phyloP scores from a whole-genome alignment of 2,888 invertebrate species.

The Polydrusus pterygomalis region DNA sequence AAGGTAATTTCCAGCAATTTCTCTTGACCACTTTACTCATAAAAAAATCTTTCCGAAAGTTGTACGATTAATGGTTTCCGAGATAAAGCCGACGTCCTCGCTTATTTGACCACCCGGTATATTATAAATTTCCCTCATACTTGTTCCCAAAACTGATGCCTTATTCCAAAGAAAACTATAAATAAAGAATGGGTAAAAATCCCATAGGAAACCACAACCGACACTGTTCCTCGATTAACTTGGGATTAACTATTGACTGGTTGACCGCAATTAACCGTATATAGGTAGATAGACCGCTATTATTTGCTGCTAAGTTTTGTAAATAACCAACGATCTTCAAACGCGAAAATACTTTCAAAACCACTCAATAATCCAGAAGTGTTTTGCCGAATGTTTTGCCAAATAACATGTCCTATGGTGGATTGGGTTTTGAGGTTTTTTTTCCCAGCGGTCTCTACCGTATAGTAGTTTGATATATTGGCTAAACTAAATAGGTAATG shows the following conservation, averaged over 20 bases:
- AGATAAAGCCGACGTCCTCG: too few relatives aligned
- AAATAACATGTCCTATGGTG: slow-evolving; percentile 19
- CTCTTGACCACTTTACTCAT: too few relatives aligned
- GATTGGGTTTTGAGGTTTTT: slow-evolving; percentile 10
- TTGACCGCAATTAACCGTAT: slow-evolving; percentile 22
- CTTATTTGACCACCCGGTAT: too few relatives aligned
- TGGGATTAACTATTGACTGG: slow-evolving; percentile 20
- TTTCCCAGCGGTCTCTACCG: slow-evolving; percentile 12
- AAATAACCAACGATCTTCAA: slow-evolving; percentile 30
- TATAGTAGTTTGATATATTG: neutral
- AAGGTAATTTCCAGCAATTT: too few relatives aligned
- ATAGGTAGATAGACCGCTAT: too few relatives aligned
- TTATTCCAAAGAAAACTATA: too few relatives aligned
- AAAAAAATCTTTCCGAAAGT: too few relatives aligned
- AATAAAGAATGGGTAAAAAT: neutral
- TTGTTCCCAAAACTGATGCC: too few relatives aligned
- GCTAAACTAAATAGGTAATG: too few relatives aligned
- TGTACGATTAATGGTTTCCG: too few relatives aligned
- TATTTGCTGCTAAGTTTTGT: slow-evolving; percentile 19
- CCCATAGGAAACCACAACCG: neutral
- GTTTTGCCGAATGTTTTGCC: slow-evolving; percentile 32
- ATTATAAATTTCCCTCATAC: too few relatives aligned
- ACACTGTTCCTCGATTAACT: slow-evolving; percentile 4
- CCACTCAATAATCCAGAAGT: slow-evolving; percentile 30
- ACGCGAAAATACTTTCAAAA: slow-evolving; percentile 34